A percentile compares a stretch with the other conserved stretches of the same genome.
phyloP scores from a whole-genome alignment of 1,140 invertebrate species.

The Harlomillsia oculata region DNA sequence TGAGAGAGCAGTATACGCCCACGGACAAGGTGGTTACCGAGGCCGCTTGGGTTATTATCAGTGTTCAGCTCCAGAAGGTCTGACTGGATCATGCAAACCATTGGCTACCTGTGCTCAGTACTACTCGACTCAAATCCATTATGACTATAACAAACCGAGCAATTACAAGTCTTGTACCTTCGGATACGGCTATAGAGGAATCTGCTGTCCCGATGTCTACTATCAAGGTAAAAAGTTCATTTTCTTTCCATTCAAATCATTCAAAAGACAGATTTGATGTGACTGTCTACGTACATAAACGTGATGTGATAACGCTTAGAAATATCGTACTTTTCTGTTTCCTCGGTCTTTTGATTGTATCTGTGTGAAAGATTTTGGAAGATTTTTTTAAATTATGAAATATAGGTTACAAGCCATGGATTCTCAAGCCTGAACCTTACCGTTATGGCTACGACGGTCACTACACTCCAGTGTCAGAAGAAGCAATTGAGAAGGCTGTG shows the following conservation, averaged over 20 bases:
- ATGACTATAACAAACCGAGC: slow-evolving; percentile 10
- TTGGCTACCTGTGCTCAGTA: slow-evolving; percentile 22
- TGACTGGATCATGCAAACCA: slow-evolving; percentile 23
- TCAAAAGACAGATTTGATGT: too few species aligned
- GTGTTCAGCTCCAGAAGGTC: slow-evolving; percentile 26
- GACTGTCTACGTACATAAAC: too few species aligned
- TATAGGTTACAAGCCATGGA: slow-evolving; percentile 8
- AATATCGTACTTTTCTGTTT: too few species aligned
- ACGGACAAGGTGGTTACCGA: not conserved
- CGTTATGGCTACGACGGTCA: slow-evolving; percentile 17
- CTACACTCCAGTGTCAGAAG: slow-evolving; percentile 1
- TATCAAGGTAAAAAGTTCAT: slow-evolving; percentile 13
- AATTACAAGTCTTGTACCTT: slow-evolving; percentile 25
- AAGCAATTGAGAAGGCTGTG: slow-evolving; percentile 18
- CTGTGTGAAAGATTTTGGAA: not conserved
- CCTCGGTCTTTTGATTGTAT: too few species aligned
- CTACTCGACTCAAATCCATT: slow-evolving; percentile 22
- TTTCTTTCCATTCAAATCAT: too few species aligned
- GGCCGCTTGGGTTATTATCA: slow-evolving; percentile 10
- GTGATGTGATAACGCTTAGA: too few species aligned
- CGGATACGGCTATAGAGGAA: slow-evolving; percentile 29
- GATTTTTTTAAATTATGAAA: too few species aligned
- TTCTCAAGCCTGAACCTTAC: slow-evolving; percentile 21
- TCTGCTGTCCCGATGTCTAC: slow-evolving; percentile 30
- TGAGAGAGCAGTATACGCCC: too few species aligned